These are phyloP conservation scores for Henicopernis longicauda DNA, from an alignment of 2,113 vertebrate genomes.

Conservation along the genomic window DNA sequence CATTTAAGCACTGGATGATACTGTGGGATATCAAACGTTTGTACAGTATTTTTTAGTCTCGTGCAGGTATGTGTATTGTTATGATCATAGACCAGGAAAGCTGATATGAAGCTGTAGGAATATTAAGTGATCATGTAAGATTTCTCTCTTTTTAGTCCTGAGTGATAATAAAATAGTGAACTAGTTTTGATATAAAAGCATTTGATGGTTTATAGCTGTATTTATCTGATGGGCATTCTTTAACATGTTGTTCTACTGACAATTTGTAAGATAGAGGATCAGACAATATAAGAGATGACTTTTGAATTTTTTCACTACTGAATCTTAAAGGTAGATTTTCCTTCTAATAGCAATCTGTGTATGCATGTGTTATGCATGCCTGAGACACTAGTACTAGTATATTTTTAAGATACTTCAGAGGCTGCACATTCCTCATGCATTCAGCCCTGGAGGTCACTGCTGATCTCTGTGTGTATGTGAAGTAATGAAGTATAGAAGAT, in stretches of 20 bases:
- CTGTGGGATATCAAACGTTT: background rate
- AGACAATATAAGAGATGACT: background rate
- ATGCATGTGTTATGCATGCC: fast-evolving
- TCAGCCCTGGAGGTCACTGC: background rate
- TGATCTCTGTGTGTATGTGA: background rate
- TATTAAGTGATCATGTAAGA: conserved; percentile 23
- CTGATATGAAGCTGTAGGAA: background rate
- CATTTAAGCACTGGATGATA: background rate
- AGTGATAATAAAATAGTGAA: conserved; percentile 14
- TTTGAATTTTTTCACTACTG: background rate
- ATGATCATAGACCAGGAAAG: background rate
- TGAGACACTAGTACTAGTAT: background rate
- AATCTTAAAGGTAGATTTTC: background rate
- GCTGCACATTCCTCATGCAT: background rate
- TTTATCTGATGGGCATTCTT: background rate
- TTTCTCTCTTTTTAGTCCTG: conserved; percentile 41
- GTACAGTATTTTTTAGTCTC: background rate
- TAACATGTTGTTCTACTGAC: background rate
- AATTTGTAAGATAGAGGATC: background rate
- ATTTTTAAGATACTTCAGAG: background rate
- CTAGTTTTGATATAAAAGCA: background rate
- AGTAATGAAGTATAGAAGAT: background rate
- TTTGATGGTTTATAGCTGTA: background rate
- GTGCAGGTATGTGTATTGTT: background rate
- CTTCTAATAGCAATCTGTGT: background rate